Evolutionary conservation across 2,113 vertebrate genomes (phyloP).

Genomic region (Lates calcarifer): DNA sequence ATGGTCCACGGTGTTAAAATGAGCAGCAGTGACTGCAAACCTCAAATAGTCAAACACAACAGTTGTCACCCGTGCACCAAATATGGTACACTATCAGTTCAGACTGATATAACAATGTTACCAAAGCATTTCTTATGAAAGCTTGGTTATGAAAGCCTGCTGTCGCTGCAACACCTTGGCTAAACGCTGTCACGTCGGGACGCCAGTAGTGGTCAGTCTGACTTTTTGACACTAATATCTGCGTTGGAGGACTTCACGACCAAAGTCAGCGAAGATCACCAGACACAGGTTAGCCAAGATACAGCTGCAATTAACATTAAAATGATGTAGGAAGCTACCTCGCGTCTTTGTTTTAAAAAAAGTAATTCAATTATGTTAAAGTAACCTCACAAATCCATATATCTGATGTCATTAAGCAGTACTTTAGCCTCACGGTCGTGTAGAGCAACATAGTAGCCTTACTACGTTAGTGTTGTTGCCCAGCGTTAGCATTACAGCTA

Average conservation of each 20-base stretch:
- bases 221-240: neutral
- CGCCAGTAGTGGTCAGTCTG: neutral
- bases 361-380: neutral
- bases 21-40: neutral
- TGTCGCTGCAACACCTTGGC: too few species aligned
- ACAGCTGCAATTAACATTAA: neutral
- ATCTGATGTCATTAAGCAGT: neutral
- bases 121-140: conserved; percentile 57
- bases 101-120: conserved; percentile 8
- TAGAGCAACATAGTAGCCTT: neutral
- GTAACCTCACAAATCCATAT: neutral
- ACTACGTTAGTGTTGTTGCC: neutral
- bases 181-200: neutral
- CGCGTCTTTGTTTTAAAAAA: too few species aligned
- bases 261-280: neutral
- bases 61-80: conserved; percentile 27
- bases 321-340: neutral
- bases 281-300: neutral
- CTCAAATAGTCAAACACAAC: conserved; percentile 40
- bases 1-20: neutral
- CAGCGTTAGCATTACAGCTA: conserved; percentile 29
- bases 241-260: too few species aligned
- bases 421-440: too few species aligned
- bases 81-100: neutral
- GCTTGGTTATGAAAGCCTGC: conserved; percentile 11